Conservation (phyloP, 2,888 invertebrate species). For the Trissoscelio sp. region DNA sequence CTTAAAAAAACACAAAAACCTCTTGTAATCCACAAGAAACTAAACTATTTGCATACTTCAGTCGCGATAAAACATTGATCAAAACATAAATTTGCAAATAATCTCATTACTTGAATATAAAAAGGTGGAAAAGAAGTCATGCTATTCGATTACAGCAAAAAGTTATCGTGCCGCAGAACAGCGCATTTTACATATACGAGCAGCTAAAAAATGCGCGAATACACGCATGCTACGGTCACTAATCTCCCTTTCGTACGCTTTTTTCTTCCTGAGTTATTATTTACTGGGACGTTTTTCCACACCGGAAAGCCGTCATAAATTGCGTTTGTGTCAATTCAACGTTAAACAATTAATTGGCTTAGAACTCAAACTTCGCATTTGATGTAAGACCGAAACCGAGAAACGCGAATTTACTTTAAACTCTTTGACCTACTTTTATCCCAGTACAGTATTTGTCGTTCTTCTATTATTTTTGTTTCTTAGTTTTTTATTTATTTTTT, state of each 20-base stretch:
- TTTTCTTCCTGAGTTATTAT: slow-evolving; percentile 14
- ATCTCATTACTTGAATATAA: slow-evolving; percentile 26
- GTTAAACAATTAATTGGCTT: slow-evolving; percentile 46
- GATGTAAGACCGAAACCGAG: slow-evolving; percentile 32
- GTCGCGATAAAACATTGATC: slow-evolving; percentile 23
- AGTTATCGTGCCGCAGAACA: slow-evolving; percentile 21
- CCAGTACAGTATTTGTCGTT: not conserved
- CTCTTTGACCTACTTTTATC: slow-evolving; percentile 25
- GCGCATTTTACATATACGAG: slow-evolving; percentile 26
- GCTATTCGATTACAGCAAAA: slow-evolving; percentile 29
- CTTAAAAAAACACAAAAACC: no score
- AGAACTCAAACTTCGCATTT: slow-evolving; percentile 23
- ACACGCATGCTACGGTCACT: slow-evolving; percentile 22
- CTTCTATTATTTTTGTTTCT: no score
- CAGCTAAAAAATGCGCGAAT: slow-evolving; percentile 15
- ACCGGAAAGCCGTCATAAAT: slow-evolving; percentile 1
- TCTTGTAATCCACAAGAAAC: not conserved
- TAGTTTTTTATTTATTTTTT: no score
- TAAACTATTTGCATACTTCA: slow-evolving; percentile 10
- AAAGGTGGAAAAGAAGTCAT: slow-evolving; percentile 21
- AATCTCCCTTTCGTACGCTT: not conserved
- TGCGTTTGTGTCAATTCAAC: slow-evolving; percentile 20
- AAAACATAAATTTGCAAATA: slow-evolving; percentile 38
- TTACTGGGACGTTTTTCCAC: slow-evolving; percentile 6
- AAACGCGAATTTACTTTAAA: slow-evolving; percentile 26